Percentiles rank a stretch among this genome's conserved stretches.
phyloP scores from a whole-genome alignment of 2,113 vertebrate species.

The Diadophis punctatus region DNA sequence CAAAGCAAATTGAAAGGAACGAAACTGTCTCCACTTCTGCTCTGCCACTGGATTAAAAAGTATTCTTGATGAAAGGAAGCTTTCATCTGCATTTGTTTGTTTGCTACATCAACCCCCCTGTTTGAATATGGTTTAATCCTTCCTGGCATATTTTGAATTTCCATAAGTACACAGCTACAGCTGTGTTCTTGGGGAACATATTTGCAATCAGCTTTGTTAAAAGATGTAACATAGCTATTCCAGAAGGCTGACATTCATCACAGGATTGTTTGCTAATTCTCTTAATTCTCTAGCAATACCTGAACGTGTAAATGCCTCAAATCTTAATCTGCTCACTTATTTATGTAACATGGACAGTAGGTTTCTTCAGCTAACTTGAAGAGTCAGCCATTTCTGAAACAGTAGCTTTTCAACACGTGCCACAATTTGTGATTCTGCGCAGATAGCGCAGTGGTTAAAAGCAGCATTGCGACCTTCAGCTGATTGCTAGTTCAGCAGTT shows the following conservation, averaged over 20 bases:
- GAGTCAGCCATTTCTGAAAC: constrained; percentile 11
- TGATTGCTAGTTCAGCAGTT: no score
- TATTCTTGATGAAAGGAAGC: neutral
- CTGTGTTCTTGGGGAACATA: neutral
- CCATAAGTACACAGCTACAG: neutral
- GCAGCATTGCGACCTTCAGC: no score
- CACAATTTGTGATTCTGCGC: constrained; percentile 28
- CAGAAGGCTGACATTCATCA: constrained; percentile 35
- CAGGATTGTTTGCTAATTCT: constrained; percentile 29
- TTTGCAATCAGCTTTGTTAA: constrained; percentile 6
- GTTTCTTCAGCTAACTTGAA: constrained; percentile 20
- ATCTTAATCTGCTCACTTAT: neutral
- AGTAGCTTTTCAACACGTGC: neutral
- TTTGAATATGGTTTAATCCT: neutral
- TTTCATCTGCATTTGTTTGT: neutral
- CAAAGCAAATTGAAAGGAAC: neutral
- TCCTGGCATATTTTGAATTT: neutral
- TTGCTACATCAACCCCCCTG: neutral
- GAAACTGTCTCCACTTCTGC: neutral
- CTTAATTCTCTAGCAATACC: neutral
- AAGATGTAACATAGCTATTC: constrained; percentile 38
- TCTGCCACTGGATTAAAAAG: neutral
- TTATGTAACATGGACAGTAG: constrained; percentile 14
- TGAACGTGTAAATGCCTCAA: constrained; percentile 1
- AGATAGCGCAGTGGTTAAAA: no score